phyloP scores from a whole-genome alignment of 2,797 vertebrate species.

The Typhlichthys subterraneus region DNA sequence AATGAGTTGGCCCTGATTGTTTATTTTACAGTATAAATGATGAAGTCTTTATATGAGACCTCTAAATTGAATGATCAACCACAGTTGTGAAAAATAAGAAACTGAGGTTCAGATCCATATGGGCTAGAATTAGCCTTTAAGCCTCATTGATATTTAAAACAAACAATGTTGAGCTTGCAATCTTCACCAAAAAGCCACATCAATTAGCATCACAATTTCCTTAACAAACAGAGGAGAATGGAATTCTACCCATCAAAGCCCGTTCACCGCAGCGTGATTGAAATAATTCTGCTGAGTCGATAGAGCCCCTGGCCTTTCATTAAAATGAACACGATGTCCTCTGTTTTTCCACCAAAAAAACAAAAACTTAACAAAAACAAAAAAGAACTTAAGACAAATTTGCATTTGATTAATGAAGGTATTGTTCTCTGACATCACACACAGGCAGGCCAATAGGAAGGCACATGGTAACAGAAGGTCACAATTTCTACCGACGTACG shows the following conservation, averaged over 20 bases:
- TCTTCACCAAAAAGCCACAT: constrained; percentile 7
- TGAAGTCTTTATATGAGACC: too few relatives aligned
- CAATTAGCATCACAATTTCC: constrained; percentile 16
- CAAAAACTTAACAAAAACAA: constrained; percentile 11
- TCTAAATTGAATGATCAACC: too few relatives aligned
- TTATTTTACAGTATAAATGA: too few relatives aligned
- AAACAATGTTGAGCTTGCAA: too few relatives aligned
- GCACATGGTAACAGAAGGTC: neutral
- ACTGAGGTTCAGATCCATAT: too few relatives aligned
- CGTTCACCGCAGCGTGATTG: constrained; percentile 13
- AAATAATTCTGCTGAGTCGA: constrained; percentile 24
- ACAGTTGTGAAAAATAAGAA: too few relatives aligned
- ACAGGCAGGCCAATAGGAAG: neutral
- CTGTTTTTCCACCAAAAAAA: constrained; percentile 33
- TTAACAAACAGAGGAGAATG: constrained; percentile 12
- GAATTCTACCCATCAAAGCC: constrained; percentile 13
- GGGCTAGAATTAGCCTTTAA: too few relatives aligned
- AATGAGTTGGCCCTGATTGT: too few relatives aligned
- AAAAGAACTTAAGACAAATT: constrained; percentile 30
- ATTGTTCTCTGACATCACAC: constrained; percentile 14
- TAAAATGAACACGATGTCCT: constrained; percentile 23
- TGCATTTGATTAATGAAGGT: constrained; percentile 40
- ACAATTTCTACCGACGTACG: too few relatives aligned
- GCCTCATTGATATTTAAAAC: too few relatives aligned
- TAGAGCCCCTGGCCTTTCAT: constrained; percentile 35